Conservation (phyloP, 2,888 invertebrate species). For the Scotopteryx bipunctaria region DNA sequence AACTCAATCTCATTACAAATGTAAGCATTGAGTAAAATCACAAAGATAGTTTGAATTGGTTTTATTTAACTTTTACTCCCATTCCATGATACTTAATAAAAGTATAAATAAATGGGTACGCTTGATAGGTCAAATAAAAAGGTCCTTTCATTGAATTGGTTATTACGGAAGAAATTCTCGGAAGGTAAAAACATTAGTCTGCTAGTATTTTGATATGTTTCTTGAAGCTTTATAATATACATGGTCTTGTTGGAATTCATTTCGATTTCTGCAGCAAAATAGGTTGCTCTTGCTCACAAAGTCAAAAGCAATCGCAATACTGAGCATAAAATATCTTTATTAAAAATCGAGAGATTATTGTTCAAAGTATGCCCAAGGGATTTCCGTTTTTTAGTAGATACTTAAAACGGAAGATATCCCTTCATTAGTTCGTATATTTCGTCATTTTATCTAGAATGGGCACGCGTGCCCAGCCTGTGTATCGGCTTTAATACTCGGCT, state of each 20-base stretch:
- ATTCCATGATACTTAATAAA: too few relatives aligned
- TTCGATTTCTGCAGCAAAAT: background rate
- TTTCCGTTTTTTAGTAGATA: slow-evolving; percentile 46
- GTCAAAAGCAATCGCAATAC: background rate
- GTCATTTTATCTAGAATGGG: slow-evolving; percentile 51
- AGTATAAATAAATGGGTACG: too few relatives aligned
- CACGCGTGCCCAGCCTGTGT: slow-evolving; percentile 25
- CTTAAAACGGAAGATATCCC: slow-evolving; percentile 53
- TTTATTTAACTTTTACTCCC: too few relatives aligned
- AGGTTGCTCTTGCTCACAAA: background rate
- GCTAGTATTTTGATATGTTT: background rate
- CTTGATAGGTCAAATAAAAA: background rate
- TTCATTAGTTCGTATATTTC: slow-evolving; percentile 57
- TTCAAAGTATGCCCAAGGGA: slow-evolving; percentile 36
- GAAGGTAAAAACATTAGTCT: background rate
- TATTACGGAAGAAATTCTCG: too few relatives aligned
- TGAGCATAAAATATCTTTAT: slow-evolving; percentile 1
- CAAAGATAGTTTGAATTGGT: background rate
- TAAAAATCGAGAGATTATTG: background rate
- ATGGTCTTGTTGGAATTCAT: background rate
- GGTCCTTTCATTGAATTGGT: background rate
- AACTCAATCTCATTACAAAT: too few relatives aligned
- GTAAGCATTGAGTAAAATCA: too few relatives aligned
- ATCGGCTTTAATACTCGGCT: slow-evolving; percentile 26
- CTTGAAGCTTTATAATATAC: background rate